Evolutionary conservation across 1,140 invertebrate species (phyloP).

Genomic region (Drosophila bipectinata): DNA sequence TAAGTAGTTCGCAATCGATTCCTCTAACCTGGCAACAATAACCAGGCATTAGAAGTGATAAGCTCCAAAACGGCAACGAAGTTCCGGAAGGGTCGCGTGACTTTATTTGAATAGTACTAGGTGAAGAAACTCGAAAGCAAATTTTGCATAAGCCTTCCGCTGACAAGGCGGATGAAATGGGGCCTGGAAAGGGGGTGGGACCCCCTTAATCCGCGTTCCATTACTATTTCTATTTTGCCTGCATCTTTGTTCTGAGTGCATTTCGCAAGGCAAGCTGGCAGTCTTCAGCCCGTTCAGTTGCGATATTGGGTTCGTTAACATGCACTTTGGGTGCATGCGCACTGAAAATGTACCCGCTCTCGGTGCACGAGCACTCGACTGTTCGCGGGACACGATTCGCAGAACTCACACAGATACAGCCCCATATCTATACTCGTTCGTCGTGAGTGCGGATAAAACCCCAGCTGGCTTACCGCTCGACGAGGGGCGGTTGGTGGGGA

Average conservation of each 20-base stretch:
- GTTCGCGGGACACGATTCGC: constrained; percentile 65
- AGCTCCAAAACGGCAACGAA: constrained; percentile 1
- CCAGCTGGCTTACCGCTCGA: background rate
- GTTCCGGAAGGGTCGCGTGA: constrained; percentile 39
- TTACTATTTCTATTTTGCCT: background rate
- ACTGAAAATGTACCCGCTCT: constrained; percentile 66
- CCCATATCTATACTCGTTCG: background rate
- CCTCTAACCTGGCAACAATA: constrained; percentile 57
- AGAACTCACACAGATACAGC: constrained; percentile 4
- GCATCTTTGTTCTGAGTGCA: constrained; percentile 24
- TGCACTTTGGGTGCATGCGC: constrained; percentile 64
- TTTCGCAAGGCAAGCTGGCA: constrained; percentile 31
- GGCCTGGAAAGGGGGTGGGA: background rate
- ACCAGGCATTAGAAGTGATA: constrained; percentile 59
- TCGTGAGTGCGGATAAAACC: background rate
- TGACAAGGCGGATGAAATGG: no score
- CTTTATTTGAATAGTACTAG: constrained; percentile 46
- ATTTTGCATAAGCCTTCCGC: background rate
- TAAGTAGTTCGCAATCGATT: constrained; percentile 50
- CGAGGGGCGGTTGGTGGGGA: no score
- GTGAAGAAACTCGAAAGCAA: background rate
- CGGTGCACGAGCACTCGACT: constrained; percentile 65
- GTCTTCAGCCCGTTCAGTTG: constrained; percentile 19
- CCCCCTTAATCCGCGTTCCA: background rate
- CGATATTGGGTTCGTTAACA: constrained; percentile 65